Percentiles rank a stretch among this genome's conserved stretches.
These are phyloP conservation scores for Pecten maximus DNA, from an alignment of 2,888 invertebrate genomes.

Conservation along the genomic window DNA sequence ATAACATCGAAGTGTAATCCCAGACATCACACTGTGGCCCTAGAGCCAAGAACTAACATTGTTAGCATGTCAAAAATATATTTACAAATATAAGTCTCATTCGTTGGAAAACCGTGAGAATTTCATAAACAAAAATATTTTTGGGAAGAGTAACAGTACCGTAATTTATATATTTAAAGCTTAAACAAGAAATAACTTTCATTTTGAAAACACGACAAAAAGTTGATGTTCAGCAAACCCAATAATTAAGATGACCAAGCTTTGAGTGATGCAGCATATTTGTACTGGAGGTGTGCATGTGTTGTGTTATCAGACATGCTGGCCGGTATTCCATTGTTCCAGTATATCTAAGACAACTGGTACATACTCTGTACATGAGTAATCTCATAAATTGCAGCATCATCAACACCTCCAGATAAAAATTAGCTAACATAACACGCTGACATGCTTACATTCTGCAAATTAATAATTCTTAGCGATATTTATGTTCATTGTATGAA, in stretches of 20 bases:
- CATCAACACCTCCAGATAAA: neutral
- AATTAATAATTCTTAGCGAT: no score
- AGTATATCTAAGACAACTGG: neutral
- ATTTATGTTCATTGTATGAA: no score
- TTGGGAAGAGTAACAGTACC: neutral
- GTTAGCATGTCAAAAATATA: neutral
- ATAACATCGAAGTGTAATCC: neutral
- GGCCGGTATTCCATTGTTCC: neutral
- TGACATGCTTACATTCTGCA: no score
- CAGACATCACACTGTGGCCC: neutral
- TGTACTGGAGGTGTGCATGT: neutral
- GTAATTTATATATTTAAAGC: neutral
- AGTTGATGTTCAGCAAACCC: neutral
- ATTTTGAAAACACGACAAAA: neutral
- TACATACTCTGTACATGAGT: neutral
- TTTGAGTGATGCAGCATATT: neutral
- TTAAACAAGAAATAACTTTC: neutral
- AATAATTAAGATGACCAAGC: neutral
- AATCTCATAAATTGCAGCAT: neutral
- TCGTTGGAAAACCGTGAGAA: neutral
- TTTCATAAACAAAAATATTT: neutral
- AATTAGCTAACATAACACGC: neutral
- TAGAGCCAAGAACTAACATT: neutral
- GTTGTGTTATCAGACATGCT: neutral
- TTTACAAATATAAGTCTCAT: neutral